phyloP scores from a whole-genome alignment of 2,888 invertebrate species.

The Callinectes sapidus region DNA sequence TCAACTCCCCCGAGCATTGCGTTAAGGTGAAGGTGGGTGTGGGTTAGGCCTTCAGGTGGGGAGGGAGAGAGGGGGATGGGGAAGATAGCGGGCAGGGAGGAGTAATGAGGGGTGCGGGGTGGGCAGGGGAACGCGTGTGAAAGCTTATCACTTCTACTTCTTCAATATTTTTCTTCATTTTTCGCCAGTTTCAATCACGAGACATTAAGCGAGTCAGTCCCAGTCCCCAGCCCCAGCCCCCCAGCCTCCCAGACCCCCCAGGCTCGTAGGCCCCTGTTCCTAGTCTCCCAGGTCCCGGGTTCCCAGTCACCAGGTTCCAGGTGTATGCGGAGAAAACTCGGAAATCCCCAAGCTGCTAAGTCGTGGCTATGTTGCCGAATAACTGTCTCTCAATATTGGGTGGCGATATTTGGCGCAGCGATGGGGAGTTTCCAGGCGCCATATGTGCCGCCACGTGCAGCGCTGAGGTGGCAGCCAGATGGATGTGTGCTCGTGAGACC shows the following conservation, averaged over 20 bases:
- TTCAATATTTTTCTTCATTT: conserved; percentile 13
- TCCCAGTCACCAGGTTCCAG: neutral
- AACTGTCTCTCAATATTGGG: conserved; percentile 49
- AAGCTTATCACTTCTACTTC: conserved; percentile 4
- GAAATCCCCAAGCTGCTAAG: conserved; percentile 50
- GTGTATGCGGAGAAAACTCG: conserved; percentile 54
- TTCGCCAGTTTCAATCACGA: conserved; percentile 44
- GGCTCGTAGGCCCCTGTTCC: too few relatives aligned
- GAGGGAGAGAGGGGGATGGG: neutral
- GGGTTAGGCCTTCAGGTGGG: neutral
- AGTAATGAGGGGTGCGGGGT: neutral
- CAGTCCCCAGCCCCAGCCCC: neutral
- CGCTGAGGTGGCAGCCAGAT: neutral
- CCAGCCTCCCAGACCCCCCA: neutral
- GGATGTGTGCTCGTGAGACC: neutral
- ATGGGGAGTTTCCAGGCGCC: neutral
- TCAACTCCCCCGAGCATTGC: neutral
- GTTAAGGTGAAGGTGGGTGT: neutral
- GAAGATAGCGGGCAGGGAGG: neutral
- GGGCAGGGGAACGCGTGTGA: neutral
- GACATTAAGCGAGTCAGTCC: neutral
- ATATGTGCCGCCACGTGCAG: neutral
- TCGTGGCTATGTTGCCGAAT: conserved; percentile 47
- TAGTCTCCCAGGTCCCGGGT: neutral
- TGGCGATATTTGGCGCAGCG: conserved; percentile 18